Base-by-base conservation (phyloP, 1,140 invertebrate genomes). In the Bombus balteatus region DNA sequence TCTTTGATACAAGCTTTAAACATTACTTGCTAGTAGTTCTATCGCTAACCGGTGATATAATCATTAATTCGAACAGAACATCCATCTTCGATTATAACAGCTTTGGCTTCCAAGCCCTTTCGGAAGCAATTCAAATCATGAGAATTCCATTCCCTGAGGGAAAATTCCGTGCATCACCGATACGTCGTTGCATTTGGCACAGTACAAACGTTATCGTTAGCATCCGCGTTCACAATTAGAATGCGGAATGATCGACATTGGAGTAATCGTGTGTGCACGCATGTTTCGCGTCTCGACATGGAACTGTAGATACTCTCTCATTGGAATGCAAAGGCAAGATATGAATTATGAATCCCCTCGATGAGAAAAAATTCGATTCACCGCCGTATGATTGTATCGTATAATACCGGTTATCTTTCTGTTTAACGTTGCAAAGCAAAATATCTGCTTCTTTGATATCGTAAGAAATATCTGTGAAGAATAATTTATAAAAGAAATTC, bases 141-240 rank as follows among this genome's bases (percentile, higher is more conserved):
- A 71, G 53, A 79, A 79, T 84, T 79, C 75, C 75, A 41, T 79
- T 59, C 37, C 37, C 74, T n/a, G 15, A 3, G 57, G 65, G 74
- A 78, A 79, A 66, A 62, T 84, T 79, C 68, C 75, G 62, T 28
- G 28, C 9, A 66, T 62, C 39, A 37, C 32, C 32, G 81, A 53
- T 83, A 62, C 39, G 47, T 79, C 78, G 37, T 57, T 72, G 59
- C 73, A 80, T 68, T 86, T 88, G 37, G 57, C 62, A 75, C 59
- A 74, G 32, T 53, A 47, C 62, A 37, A 83, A 57, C 41, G 82
- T 43, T 86, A 62, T 89, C 87, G 87, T 88, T 86, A 88, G 78
- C 59, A 76, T 81, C 37, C 57, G n/a, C n/a, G 74, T 75, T 83
- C 68, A 39, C 74, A 57, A 72, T 83, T 77, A 43, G 70, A 59